These are phyloP conservation scores for Nothocercus nigrocapillus DNA, from an alignment of 2,113 vertebrate genomes.

Conservation along the genomic window DNA sequence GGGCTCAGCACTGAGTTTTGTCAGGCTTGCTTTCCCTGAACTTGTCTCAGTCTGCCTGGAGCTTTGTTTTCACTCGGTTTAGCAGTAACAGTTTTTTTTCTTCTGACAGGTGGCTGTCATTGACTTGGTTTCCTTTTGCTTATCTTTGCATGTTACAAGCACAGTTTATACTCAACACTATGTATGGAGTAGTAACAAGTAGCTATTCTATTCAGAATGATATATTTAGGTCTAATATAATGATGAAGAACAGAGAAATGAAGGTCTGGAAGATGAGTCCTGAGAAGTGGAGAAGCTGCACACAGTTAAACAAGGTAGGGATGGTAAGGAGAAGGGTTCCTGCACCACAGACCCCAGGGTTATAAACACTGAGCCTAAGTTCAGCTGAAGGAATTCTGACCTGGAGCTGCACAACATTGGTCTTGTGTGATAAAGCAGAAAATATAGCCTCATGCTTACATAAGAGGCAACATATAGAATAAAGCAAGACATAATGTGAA, in stretches of 20 bases:
- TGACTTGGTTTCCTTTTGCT: neutral
- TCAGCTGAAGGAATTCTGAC: neutral
- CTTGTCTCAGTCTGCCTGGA: neutral
- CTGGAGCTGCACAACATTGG: neutral
- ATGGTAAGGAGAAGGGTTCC: neutral
- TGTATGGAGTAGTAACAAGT: neutral
- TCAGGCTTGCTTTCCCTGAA: neutral
- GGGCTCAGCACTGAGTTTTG: neutral
- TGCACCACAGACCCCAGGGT: neutral
- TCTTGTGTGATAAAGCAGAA: neutral
- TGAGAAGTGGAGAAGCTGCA: neutral
- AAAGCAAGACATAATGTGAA: neutral
- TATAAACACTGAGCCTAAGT: rapidly evolving
- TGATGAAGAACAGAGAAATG: neutral
- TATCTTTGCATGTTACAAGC: neutral
- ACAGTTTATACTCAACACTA: neutral
- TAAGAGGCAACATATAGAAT: rapidly evolving
- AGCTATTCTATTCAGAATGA: neutral
- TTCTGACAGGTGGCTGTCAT: neutral
- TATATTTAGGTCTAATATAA: neutral
- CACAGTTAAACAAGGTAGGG: rapidly evolving
- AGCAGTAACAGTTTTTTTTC: neutral
- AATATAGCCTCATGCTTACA: neutral
- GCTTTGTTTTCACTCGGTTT: neutral
- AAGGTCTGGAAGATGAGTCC: neutral